Base-by-base conservation (phyloP, 2,888 invertebrate genomes). In the Polydesmus complanatus region DNA sequence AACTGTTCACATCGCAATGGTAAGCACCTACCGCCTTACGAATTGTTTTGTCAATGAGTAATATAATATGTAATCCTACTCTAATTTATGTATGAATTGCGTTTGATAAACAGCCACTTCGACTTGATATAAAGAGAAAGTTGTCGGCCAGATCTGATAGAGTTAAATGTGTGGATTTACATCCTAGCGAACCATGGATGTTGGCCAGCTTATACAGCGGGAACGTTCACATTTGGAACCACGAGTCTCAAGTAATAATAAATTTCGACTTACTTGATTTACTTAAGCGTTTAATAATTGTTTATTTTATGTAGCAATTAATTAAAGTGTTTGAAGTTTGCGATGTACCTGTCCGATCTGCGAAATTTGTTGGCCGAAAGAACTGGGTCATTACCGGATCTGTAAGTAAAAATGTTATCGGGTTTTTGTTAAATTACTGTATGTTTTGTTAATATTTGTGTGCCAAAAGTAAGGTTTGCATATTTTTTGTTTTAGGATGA, bases 381-480 rank as follows among this genome's bases (percentile, higher is more conserved):
- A 97, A 96, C 76, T 98, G 98, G 98, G 85, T 98, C 56, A 84
- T 98, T 56, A 92, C 95, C 1, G 98, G 98, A 21, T 97, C 97
- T 0, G 95, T 69, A 67, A 64, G 65, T 62, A 27, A 51, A 58
- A n/a, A n/a, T n/a, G n/a, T n/a, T n/a, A n/a, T n/a, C n/a, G n/a
- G 5, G 27, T 37, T 37, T 37, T 37, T 37, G 5, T 37, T 37
- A 37, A 8, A 37, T 37, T 37, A 8, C 5, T 14, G 37, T 37
- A 37, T 37, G 14, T 37, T 5, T n/a, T n/a, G n/a, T n/a, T 61
- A 60, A 11, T 27, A 50, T 51, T 58, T 54, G 1, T 18, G n/a
- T 22, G 3, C 14, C 3, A 14, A 18, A 27, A n/a, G n/a, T n/a
- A 25, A 23, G 27, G 18, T 3, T 50, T 49, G 52, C 73, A 67